Conservation (phyloP, 1,140 invertebrate genomes). For the Tetramorium simillimum region DNA sequence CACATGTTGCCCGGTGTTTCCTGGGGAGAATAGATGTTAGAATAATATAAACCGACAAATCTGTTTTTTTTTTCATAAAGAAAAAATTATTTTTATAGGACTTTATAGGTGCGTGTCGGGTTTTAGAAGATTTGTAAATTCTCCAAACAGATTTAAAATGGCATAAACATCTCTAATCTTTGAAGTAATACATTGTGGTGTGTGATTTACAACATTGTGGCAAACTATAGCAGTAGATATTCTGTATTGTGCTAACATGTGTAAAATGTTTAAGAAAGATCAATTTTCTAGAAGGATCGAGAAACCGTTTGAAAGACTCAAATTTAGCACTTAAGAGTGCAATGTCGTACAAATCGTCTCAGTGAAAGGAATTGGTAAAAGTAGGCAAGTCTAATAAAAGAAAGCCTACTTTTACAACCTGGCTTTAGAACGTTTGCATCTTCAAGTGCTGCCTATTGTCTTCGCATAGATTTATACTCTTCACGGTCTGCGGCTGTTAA, state of each 20-base stretch:
- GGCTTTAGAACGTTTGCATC: slow-evolving; percentile 18
- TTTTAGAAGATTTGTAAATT: background rate
- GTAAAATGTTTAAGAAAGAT: background rate
- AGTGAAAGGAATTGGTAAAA: slow-evolving; percentile 63
- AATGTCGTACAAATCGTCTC: slow-evolving; percentile 45
- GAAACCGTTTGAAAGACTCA: background rate
- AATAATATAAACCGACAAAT: background rate
- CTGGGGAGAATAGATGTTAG: background rate
- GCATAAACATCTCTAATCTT: background rate
- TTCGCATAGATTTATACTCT: slow-evolving; percentile 1
- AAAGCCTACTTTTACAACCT: slow-evolving; percentile 46
- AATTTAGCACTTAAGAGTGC: slow-evolving; percentile 10
- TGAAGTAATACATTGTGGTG: background rate
- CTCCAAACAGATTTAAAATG: background rate
- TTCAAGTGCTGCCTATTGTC: background rate
- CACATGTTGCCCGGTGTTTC: background rate
- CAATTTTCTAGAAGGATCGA: background rate
- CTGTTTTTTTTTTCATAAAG: background rate
- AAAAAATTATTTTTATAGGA: background rate
- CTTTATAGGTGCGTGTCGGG: background rate
- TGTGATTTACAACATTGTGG: background rate
- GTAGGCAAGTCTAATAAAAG: slow-evolving; percentile 53
- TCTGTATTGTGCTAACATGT: background rate
- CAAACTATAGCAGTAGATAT: background rate
- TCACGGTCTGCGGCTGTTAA: background rate